Conservation (phyloP, 2,888 invertebrate genomes). For the Acanthosoma haemorrhoidale region DNA sequence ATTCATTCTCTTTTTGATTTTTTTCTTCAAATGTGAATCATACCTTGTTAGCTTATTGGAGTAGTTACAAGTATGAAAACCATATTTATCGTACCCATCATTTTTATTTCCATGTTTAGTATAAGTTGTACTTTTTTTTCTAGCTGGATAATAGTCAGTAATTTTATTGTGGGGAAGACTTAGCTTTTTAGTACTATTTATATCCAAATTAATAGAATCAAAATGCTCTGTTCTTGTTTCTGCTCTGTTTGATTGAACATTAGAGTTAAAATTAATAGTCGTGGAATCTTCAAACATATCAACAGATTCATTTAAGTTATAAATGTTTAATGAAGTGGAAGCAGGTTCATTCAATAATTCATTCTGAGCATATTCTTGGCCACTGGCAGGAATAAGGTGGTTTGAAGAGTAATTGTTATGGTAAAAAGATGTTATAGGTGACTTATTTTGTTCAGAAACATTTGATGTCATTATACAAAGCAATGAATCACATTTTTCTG, state of each 20-base stretch:
- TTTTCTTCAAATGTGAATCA: background rate
- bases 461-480: background rate
- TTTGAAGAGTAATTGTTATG: background rate
- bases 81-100: background rate
- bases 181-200: background rate
- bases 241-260: background rate
- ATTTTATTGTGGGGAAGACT: slow-evolving; percentile 19
- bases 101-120: background rate
- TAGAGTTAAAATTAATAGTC: background rate
- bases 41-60: background rate
- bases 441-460: background rate
- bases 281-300: slow-evolving; percentile 22
- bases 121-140: background rate
- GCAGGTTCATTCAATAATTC: background rate
- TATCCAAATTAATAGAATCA: background rate
- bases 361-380: background rate
- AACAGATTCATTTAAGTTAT: slow-evolving; percentile 4
- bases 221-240: background rate
- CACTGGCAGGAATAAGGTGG: no score
- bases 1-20: background rate
- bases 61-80: background rate
- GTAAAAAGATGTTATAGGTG: background rate
- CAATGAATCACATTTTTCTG: background rate
- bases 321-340: background rate
- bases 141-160: slow-evolving; percentile 19